Evolutionary conservation across 2,113 vertebrate species (phyloP), one percentile per base, ranked within the genome.

Genomic region (Psittacula cyanocephala): DNA sequence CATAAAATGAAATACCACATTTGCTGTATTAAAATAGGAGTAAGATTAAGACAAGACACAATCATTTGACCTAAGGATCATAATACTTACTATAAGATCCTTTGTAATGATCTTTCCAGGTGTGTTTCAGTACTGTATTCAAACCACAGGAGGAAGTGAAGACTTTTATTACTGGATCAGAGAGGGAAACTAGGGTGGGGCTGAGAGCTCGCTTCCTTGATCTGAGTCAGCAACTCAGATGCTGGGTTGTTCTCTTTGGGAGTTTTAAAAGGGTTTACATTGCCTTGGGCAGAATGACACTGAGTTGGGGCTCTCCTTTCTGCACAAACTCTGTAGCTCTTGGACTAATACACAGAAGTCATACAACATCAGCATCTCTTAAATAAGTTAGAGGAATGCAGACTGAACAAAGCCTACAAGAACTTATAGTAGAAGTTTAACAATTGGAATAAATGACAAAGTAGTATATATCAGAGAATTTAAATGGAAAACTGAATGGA

Each of bases 221-320:
- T 35, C 33, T 55, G 20, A 64, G 18, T 10, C 78, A 25, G 6
- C 16, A 77, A 3, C 6, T 60, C 50, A 37, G 15, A n/a, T 52
- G n/a, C 17, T 62, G 2, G 2, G 18, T 27, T 50, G 27, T 8
- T 2, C 4, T 2, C 4, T 37, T 71, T 24, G 31, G 5, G 37
- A 72, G 8, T 52, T 77, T 50, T 18, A 89, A 60, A 28, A 68
- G 11, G 7, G 4, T 77, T 81, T 88, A 43, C 11, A 8, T 53
- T 60, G 31, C 6, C 49, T 74, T 46, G 35, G 39, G 37, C 5
- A 70, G 28, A 55, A 70, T 17, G 17, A 27, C 14, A n/a, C 6
- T 43, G 46, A 77, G 6, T 3, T 31, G 13, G 17, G 67, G 37
- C 17, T 68, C n/a, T 44, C 9, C 9, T 64, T 90, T 35, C 31